Evolutionary conservation across 2,113 vertebrate genomes (phyloP), one percentile per base, ranked within the genome.

Genomic region (Alectura lathami): DNA sequence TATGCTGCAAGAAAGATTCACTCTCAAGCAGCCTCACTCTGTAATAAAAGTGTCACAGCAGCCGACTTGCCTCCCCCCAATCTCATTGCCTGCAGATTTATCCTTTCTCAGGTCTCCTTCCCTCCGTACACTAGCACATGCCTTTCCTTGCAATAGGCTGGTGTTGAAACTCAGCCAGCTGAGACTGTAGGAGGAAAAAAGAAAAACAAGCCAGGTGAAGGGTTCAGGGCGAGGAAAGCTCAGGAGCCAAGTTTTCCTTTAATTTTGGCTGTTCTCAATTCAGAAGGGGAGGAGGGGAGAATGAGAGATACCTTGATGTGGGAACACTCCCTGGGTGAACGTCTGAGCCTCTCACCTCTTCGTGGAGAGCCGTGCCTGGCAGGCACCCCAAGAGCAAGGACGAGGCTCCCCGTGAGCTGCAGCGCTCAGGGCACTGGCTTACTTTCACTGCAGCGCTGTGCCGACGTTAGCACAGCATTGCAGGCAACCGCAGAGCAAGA

Each of bases 11-110:
- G 73, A 92, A 74, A 89, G 75, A 91, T 67, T 94, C 91, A 94
- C 93, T 93, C 90, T 56, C 89, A 60, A n/a, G 93, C 72, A 95
- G 94, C 79, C 92, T 75, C n/a, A 56, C 51, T 96, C 93, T 72
- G 51, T 75, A 94, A 96, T 92, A 93, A 93, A 96, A 94, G 88
- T 57, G 75, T 90, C 93, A 90, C 56, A 84, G 88, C 51, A 95
- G 79, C 76, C 60, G 86, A 86, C 83, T 90, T 86, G 66, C 88
- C 82, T 91, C 48, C 63, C 68, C 40, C 45, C 18, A 38, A 17
- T 54, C 76, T 93, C 85, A 78, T 0, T 73, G 77, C 84, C 83
- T 95, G 81, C 84, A 94, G 92, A 90, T 93, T 95, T 93, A 91
- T 94, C 90, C 93, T 78, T 70, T 90, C 73, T 79, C 69, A 23